Base-by-base conservation (phyloP, 2,113 vertebrate species). In the Strigops habroptila region DNA sequence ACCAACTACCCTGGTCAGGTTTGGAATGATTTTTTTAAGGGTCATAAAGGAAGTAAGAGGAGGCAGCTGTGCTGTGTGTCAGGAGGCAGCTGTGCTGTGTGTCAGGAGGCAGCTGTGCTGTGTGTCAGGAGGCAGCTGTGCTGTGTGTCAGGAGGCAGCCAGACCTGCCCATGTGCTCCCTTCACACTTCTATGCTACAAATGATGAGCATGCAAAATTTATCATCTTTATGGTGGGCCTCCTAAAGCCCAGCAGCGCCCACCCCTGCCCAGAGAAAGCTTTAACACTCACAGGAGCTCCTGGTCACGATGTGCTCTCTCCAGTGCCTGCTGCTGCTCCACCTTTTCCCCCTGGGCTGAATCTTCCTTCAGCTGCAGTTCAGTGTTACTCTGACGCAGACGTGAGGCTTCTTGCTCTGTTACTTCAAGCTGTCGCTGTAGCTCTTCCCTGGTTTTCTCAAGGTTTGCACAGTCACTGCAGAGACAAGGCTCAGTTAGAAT, bases 361-460 rank as follows among this genome's bases (percentile, higher is more conserved):
- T 97, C 97, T 44, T 96, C 97, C 82, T 97, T 97, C 77, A 98
- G 79, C 80, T 97, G 97, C 79, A 98, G 92, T 31, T 97, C 96
- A 91, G 93, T 9, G 3, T 98, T 98, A 41, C 81, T 85, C 68
- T 59, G 97, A 16, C 96, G 97, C 15, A 98, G 95, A 23, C 69
- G n/a, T 24, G 95, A 96, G 0, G 93, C 97, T 75, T 98, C 97
- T 85, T 31, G 92, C 73, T 97, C 95, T 25, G 77, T 65, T 22
- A 93, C 77, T 69, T 93, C 95, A 70, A 98, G 94, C 39, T 96
- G 97, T 17, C 95, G 85, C 86, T 94, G 97, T 39, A 98, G 82
- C 52, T 97, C 97, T 59, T 90, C 87, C 68, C 84, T 86, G 65
- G 74, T 79, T 86, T 96, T 96, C 86, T 98, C 95, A 1, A 98